Conservation (phyloP, 2,888 invertebrate species). For the Oscheius onirici region DNA sequence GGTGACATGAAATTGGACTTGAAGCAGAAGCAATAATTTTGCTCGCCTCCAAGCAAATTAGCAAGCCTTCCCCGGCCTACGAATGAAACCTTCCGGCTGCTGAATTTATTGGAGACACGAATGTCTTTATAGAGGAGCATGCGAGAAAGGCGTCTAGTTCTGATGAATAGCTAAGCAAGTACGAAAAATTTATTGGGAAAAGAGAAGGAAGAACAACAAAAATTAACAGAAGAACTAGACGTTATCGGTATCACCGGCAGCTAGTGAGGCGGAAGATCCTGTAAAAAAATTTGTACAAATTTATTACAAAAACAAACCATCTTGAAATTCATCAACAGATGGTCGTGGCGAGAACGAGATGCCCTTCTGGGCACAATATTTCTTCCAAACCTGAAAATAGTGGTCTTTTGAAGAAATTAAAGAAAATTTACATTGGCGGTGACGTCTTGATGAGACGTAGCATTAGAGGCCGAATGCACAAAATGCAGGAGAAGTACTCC, state of each 20-base stretch:
- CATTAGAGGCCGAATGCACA: background rate
- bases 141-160: too few relatives aligned
- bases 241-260: too few relatives aligned
- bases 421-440: background rate
- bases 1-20: too few relatives aligned
- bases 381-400: background rate
- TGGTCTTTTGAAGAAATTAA: background rate
- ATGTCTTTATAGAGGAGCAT: too few relatives aligned
- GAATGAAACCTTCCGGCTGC: too few relatives aligned
- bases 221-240: background rate
- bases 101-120: too few relatives aligned
- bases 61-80: too few relatives aligned
- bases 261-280: too few relatives aligned
- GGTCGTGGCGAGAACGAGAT: background rate
- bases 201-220: background rate
- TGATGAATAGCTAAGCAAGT: too few relatives aligned
- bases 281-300: background rate
- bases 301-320: background rate
- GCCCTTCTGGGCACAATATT: background rate
- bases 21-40: too few relatives aligned
- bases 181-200: background rate
- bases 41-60: too few relatives aligned
- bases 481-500: conserved; percentile 14
- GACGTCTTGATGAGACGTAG: background rate
- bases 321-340: background rate